phyloP scores from a whole-genome alignment of 2,888 invertebrate species.

The Cheilosia vulpina region DNA sequence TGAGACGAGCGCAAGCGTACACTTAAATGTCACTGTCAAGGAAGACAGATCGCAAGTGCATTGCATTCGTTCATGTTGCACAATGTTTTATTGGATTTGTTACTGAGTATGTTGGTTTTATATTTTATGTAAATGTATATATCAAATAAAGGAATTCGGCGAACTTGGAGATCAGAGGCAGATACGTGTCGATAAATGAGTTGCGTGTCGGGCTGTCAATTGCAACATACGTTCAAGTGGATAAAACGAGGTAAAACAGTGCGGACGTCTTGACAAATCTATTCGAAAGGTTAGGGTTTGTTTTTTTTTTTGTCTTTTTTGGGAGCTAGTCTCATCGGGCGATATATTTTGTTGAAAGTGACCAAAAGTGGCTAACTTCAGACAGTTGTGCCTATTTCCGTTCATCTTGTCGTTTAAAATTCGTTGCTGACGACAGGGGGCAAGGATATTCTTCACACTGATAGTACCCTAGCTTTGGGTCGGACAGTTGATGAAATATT shows the following conservation, averaged over 20 bases:
- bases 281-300: too few species aligned
- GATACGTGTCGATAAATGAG: conserved; percentile 1
- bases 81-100: conserved; percentile 33
- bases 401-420: too few species aligned
- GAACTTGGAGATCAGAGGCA: neutral
- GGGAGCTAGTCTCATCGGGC: too few species aligned
- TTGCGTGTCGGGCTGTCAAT: neutral
- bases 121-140: neutral
- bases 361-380: too few species aligned
- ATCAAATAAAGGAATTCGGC: neutral
- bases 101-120: neutral
- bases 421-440: too few species aligned
- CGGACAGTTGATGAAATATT: too few species aligned
- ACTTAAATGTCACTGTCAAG: conserved; percentile 69
- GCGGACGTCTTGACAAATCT: too few species aligned
- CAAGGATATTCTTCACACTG: too few species aligned
- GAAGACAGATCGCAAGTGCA: conserved; percentile 66
- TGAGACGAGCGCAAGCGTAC: conserved; percentile 14
- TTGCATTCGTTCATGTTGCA: conserved; percentile 38
- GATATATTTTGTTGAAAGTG: too few species aligned
- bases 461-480: too few species aligned
- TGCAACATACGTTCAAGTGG: neutral
- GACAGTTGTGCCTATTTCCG: too few species aligned
- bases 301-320: too few species aligned
- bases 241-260: neutral